These are phyloP conservation scores for Malurus alboscapulatus DNA, from an alignment of 2,113 vertebrate genomes.

Conservation along the genomic window DNA sequence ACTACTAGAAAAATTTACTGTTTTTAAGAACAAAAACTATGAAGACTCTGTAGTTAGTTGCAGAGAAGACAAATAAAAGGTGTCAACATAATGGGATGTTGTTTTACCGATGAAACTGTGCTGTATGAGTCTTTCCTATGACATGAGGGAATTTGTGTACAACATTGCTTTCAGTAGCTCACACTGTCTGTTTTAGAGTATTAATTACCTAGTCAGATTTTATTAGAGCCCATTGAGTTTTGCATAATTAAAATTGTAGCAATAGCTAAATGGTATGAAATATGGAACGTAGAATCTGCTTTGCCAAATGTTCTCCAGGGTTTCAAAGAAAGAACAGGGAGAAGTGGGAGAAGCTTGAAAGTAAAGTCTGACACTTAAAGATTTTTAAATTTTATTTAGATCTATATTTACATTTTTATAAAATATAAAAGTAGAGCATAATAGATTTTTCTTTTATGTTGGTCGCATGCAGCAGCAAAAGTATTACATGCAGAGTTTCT, in stretches of 20 bases:
- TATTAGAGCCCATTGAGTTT: conserved; percentile 29
- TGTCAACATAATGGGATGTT: not conserved
- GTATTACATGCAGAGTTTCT: not conserved
- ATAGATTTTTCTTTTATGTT: not conserved
- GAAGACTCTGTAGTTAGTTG: not conserved
- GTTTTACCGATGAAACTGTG: not conserved
- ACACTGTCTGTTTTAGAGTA: not conserved
- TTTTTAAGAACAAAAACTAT: not conserved
- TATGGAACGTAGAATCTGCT: not conserved
- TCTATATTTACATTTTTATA: not conserved
- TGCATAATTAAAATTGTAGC: conserved; percentile 31
- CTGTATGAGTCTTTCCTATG: not conserved
- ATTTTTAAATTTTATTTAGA: not conserved
- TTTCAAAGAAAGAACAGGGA: not conserved
- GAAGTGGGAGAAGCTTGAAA: not conserved
- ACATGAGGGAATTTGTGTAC: not conserved
- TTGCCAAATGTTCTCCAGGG: not conserved
- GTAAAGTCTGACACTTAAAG: not conserved
- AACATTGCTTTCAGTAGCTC: conserved; percentile 7
- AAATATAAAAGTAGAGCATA: not conserved
- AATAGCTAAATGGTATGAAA: not conserved
- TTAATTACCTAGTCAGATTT: conserved; percentile 44
- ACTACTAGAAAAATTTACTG: not conserved
- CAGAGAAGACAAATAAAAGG: not conserved
- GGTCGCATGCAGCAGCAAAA: not conserved